A percentile compares a stretch with the other conserved stretches of the same genome.
Conservation (phyloP, 2,888 invertebrate species). For the Gerris lacustris region DNA sequence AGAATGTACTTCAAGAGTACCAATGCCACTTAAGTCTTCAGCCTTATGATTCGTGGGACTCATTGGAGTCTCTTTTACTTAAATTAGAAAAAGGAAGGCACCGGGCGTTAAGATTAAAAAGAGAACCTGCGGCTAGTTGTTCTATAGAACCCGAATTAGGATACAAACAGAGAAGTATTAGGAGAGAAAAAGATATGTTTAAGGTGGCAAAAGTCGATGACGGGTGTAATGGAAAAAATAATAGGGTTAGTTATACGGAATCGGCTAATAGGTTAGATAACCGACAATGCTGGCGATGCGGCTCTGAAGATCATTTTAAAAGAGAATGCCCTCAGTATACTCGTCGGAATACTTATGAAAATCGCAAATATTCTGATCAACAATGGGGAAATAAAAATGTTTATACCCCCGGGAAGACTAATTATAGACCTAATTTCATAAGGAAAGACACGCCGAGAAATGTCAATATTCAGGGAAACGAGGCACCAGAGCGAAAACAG, state of each 20-base stretch:
- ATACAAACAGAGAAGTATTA: not conserved
- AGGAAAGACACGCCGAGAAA: too few relatives aligned
- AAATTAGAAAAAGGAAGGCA: conserved; percentile 11
- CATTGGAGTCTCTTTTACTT: conserved; percentile 3
- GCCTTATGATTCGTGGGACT: not conserved
- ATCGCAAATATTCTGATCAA: too few relatives aligned
- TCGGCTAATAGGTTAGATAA: not conserved
- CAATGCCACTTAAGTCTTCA: conserved; percentile 13
- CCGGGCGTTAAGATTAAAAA: not conserved
- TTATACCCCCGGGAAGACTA: too few relatives aligned
- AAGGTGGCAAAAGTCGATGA: not conserved
- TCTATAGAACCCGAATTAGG: not conserved
- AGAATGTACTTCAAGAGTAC: conserved; percentile 2
- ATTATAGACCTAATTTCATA: too few relatives aligned
- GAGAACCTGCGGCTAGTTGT: not conserved
- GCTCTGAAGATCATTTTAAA: not conserved
- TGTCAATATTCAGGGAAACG: not conserved
- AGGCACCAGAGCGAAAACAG: not conserved
- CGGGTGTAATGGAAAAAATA: too few relatives aligned
- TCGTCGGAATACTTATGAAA: too few relatives aligned
- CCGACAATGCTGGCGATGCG: not conserved
- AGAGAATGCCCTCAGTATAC: not conserved
- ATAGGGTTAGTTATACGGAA: not conserved
- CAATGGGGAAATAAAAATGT: too few relatives aligned
- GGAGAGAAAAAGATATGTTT: too few relatives aligned